These are phyloP conservation scores for Equus quagga DNA, from an alignment of 2,113 vertebrate genomes.

Conservation along the genomic window DNA sequence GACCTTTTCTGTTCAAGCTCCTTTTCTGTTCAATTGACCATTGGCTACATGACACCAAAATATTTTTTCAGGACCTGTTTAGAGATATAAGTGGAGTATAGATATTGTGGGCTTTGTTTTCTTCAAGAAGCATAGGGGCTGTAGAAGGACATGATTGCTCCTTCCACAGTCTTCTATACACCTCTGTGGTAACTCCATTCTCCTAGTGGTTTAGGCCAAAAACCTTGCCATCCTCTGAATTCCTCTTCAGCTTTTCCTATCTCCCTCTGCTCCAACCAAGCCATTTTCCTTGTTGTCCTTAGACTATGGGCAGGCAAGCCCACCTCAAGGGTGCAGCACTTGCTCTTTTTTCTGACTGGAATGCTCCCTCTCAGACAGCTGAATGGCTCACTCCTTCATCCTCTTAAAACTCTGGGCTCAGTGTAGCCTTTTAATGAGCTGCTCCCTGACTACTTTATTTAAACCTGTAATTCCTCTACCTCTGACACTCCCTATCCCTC, in stretches of 20 bases:
- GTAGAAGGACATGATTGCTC: neutral
- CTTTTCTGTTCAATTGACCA: neutral
- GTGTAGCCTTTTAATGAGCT: neutral
- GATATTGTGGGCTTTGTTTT: neutral
- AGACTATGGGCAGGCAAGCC: rapidly evolving
- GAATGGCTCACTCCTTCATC: neutral
- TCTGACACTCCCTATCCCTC: neutral
- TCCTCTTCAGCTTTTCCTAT: neutral
- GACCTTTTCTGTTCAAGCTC: neutral
- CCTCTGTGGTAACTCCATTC: neutral
- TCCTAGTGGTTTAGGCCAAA: neutral
- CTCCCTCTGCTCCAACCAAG: rapidly evolving
- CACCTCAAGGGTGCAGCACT: rapidly evolving
- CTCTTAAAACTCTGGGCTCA: neutral
- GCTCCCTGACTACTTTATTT: neutral
- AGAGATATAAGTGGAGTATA: neutral
- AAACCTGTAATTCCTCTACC: neutral
- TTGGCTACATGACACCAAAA: neutral
- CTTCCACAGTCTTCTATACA: neutral
- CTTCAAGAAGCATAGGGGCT: neutral
- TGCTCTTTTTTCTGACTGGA: neutral
- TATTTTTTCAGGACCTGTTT: neutral
- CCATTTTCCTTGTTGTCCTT: neutral
- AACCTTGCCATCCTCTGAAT: neutral
- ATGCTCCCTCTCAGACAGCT: neutral